A percentile compares a stretch with the other conserved stretches of the same genome.
These are phyloP conservation scores for Mythimna ferrago DNA, from an alignment of 2,888 invertebrate species.

Conservation along the genomic window DNA sequence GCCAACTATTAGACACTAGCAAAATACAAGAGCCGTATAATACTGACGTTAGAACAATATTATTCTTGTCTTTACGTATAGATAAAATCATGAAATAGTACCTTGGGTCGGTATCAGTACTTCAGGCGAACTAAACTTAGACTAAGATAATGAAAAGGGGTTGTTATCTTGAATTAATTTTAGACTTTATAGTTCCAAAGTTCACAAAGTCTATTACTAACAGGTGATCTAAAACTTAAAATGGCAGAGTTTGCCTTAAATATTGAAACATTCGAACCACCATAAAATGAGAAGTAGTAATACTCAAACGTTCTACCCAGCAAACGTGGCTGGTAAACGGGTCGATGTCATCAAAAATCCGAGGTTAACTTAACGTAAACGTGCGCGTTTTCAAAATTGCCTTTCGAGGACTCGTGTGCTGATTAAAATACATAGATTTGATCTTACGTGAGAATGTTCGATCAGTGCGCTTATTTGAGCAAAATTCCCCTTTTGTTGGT, in stretches of 20 bases:
- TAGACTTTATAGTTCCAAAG: neutral
- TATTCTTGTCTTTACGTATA: constrained; percentile 3
- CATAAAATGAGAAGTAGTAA: constrained; percentile 56
- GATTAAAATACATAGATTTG: constrained; percentile 82
- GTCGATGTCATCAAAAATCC: constrained; percentile 60
- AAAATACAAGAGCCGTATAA: neutral
- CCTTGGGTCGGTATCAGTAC: neutral
- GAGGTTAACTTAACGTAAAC: constrained; percentile 66
- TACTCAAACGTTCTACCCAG: constrained; percentile 55
- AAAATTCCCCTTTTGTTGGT: constrained; percentile 54
- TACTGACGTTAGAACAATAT: neutral
- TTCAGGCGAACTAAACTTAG: constrained; percentile 1
- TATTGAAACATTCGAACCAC: constrained; percentile 51
- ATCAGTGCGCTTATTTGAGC: constrained; percentile 61
- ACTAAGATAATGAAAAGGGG: constrained; percentile 5
- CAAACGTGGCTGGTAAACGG: constrained; percentile 60
- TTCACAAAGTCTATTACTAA: constrained; percentile 1
- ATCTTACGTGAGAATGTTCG: constrained; percentile 67
- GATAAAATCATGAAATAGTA: constrained; percentile 22
- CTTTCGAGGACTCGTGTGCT: constrained; percentile 72
- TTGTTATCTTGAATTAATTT: constrained; percentile 13
- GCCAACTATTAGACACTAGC: neutral
- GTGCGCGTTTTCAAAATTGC: constrained; percentile 69
- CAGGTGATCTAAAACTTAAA: constrained; percentile 15
- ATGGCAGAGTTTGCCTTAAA: constrained; percentile 33